Percentiles rank a stretch among this genome's conserved stretches.
phyloP scores from a whole-genome alignment of 2,797 vertebrate genomes.

The Sebastes vulpes region DNA sequence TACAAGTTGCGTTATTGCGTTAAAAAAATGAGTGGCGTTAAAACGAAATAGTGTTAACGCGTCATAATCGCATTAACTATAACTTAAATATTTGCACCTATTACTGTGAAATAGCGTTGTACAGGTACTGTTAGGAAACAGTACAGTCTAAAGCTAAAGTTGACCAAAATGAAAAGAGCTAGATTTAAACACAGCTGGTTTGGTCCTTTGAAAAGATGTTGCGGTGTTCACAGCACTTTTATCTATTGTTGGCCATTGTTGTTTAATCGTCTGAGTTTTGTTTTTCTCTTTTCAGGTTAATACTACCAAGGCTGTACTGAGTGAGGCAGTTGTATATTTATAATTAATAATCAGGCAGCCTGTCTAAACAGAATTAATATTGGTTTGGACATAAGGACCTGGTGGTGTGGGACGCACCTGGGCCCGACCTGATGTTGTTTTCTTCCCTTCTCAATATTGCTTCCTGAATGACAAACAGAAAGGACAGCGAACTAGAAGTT shows the following conservation, averaged over 20 bases:
- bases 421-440: neutral
- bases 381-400: neutral
- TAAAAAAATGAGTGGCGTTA: too few relatives aligned
- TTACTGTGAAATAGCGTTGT: too few relatives aligned
- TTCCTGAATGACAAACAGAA: neutral
- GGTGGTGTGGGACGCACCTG: neutral
- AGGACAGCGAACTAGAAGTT: rapidly evolving
- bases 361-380: neutral
- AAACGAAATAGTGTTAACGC: too few relatives aligned
- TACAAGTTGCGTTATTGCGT: rapidly evolving
- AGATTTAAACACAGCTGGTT: neutral
- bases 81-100: too few relatives aligned
- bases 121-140: too few relatives aligned
- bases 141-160: too few relatives aligned
- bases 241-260: neutral
- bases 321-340: neutral
- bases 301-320: neutral
- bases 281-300: neutral
- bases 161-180: too few relatives aligned
- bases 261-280: neutral
- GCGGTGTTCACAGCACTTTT: neutral
- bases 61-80: too few relatives aligned
- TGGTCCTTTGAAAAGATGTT: neutral
- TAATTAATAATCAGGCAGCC: neutral
- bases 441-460: neutral